A percentile compares a stretch with the other conserved stretches of the same genome.
Evolutionary conservation across 2,888 invertebrate species (phyloP).

Genomic region (Caenorhabditis doughertyi): DNA sequence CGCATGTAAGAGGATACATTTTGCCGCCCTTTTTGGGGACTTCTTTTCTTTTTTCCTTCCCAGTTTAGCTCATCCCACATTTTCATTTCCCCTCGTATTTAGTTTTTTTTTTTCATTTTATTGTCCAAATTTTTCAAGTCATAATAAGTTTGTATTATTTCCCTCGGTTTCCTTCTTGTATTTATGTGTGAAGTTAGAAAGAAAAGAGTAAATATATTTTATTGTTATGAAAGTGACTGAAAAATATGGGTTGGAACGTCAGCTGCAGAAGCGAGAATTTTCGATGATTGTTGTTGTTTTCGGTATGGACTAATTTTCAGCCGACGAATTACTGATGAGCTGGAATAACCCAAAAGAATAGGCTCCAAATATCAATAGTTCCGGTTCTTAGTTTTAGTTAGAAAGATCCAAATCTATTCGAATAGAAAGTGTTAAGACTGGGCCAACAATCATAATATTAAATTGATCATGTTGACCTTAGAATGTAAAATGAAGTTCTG

Average conservation of each 20-base stretch:
- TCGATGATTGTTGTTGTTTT: slow-evolving; percentile 58
- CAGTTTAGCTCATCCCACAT: slow-evolving; percentile 40
- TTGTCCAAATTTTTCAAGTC: background rate
- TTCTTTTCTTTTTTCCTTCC: slow-evolving; percentile 14
- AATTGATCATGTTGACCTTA: no score
- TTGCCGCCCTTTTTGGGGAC: slow-evolving; percentile 47
- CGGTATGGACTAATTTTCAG: slow-evolving; percentile 46
- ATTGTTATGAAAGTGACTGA: slow-evolving; percentile 45
- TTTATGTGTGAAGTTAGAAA: slow-evolving; percentile 44
- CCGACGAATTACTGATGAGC: slow-evolving; percentile 41
- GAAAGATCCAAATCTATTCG: no score
- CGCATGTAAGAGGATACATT: slow-evolving; percentile 60
- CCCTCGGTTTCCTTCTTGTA: slow-evolving; percentile 10
- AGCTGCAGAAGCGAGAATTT: slow-evolving; percentile 47
- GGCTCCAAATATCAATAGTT: background rate
- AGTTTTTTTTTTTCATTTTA: slow-evolving; percentile 3
- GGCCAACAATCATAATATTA: no score
- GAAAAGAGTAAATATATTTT: slow-evolving; percentile 40
- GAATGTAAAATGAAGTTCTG: no score
- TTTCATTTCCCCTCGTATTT: slow-evolving; percentile 22
- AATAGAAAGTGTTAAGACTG: no score
- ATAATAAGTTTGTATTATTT: slow-evolving; percentile 36
- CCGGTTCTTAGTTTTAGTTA: no score
- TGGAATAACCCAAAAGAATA: slow-evolving; percentile 13
- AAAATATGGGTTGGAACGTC: slow-evolving; percentile 32